phyloP scores from a whole-genome alignment of 1,140 invertebrate genomes.

The Drosophila persimilis region DNA sequence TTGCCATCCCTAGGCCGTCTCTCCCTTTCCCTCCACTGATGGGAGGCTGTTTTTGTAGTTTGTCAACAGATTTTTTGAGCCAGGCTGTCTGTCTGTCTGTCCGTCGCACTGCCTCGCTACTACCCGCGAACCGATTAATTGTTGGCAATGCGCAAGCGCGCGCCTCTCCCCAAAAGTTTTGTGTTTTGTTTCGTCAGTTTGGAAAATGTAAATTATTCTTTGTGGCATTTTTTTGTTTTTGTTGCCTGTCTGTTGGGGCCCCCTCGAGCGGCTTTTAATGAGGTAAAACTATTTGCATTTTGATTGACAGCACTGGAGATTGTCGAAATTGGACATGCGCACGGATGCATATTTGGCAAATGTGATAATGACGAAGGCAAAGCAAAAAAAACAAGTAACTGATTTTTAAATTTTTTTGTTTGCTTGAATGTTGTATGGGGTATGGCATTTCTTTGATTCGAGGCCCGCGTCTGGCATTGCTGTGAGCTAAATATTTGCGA shows the following conservation, averaged over 20 bases:
- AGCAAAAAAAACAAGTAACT: constrained; percentile 12
- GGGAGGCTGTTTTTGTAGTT: constrained; percentile 14
- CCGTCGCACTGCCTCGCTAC: constrained; percentile 11
- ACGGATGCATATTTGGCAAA: constrained; percentile 71
- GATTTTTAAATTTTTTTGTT: constrained; percentile 8
- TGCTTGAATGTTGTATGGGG: constrained; percentile 31
- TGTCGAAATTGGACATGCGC: constrained; percentile 65
- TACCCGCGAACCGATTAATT: constrained; percentile 63
- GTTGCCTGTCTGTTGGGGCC: background rate
- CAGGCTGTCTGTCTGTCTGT: constrained; percentile 16
- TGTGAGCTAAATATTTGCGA: constrained; percentile 36
- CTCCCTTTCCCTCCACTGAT: background rate
- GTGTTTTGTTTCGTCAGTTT: constrained; percentile 34
- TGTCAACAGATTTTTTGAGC: constrained; percentile 55
- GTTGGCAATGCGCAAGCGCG: constrained; percentile 55
- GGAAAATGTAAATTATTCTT: constrained; percentile 74
- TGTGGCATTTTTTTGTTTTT: constrained; percentile 33
- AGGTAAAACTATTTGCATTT: constrained; percentile 73
- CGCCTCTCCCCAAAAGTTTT: constrained; percentile 34
- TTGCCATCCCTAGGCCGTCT: background rate
- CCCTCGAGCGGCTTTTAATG: constrained; percentile 58
- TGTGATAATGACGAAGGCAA: constrained; percentile 58
- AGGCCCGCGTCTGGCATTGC: constrained; percentile 11
- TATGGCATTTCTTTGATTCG: constrained; percentile 6
- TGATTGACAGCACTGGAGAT: constrained; percentile 76